Percentiles rank a stretch among this genome's conserved stretches.
Evolutionary conservation across 2,113 vertebrate species (phyloP).

Genomic region (Eublepharis macularius): DNA sequence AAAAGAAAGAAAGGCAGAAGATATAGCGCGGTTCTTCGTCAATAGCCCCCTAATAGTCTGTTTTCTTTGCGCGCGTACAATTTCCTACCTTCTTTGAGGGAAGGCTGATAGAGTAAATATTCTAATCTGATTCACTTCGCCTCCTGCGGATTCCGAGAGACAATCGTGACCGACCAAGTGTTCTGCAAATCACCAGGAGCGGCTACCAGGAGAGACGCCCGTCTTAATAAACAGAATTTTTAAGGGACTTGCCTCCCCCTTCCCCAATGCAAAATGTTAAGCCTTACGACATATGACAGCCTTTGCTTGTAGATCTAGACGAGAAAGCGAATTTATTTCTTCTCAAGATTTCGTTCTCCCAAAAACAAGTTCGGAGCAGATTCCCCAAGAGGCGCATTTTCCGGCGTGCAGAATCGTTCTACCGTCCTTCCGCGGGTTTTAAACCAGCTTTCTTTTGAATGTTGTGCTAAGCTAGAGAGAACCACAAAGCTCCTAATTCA

Average conservation of each 20-base stretch:
- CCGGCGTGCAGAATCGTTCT: not conserved
- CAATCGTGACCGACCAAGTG: constrained; percentile 72
- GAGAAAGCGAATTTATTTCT: not conserved
- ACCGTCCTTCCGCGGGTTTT: not conserved
- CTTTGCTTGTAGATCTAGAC: not conserved
- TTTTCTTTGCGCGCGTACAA: constrained; percentile 71
- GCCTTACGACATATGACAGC: not conserved
- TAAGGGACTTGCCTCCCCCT: constrained; percentile 20
- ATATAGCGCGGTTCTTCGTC: constrained; percentile 62
- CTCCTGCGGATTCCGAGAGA: constrained; percentile 75
- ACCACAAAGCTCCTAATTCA: rapidly evolving
- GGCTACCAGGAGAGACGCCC: constrained; percentile 49
- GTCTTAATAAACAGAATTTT: constrained; percentile 43
- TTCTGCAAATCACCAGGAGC: constrained; percentile 73
- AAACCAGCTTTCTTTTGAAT: not conserved
- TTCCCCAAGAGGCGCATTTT: not conserved
- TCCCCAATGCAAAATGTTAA: constrained; percentile 8
- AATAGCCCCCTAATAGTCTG: constrained; percentile 68
- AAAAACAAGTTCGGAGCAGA: constrained; percentile 11
- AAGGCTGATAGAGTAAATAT: constrained; percentile 79
- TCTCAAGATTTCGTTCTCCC: not conserved
- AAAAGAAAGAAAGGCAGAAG: not conserved
- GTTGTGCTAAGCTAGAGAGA: no score
- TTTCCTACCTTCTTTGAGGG: constrained; percentile 79
- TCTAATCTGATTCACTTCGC: constrained; percentile 80